Percentiles rank a stretch among this genome's conserved stretches.
phyloP scores from a whole-genome alignment of 2,888 invertebrate species.

The Mesoligia furuncula region DNA sequence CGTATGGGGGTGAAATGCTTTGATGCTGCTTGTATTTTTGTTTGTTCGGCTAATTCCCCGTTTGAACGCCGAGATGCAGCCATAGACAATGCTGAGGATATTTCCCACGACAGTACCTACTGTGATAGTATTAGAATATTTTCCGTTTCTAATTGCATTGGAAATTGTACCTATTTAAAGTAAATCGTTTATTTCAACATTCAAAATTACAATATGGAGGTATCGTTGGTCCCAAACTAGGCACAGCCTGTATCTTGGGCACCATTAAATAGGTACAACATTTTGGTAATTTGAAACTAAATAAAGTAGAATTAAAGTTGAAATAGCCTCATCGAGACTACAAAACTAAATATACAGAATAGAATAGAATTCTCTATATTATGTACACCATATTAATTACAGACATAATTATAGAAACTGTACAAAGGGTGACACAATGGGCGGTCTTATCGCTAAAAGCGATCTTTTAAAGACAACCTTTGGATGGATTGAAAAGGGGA shows the following conservation, averaged over 20 bases:
- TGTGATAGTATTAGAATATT: conserved; percentile 5
- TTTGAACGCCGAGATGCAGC: conserved; percentile 35
- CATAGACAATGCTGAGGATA: conserved; percentile 9
- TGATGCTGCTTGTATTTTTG: conserved; percentile 64
- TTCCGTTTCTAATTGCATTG: conserved; percentile 6
- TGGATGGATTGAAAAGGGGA: no score
- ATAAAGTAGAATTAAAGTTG: no score
- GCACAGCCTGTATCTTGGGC: not conserved
- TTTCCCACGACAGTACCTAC: conserved; percentile 28
- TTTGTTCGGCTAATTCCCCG: conserved; percentile 49
- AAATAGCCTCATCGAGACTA: no score
- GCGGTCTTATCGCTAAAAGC: no score
- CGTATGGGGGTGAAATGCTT: conserved; percentile 72
- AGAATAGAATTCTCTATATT: no score
- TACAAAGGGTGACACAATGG: no score
- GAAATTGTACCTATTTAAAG: not conserved
- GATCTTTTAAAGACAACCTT: no score
- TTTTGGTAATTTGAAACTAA: no score
- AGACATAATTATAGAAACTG: no score
- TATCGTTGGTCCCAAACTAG: not conserved
- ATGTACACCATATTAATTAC: no score
- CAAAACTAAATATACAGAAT: no score
- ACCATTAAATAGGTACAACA: not conserved
- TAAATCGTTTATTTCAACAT: not conserved
- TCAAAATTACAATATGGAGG: not conserved